A percentile compares a stretch with the other conserved stretches of the same genome.
Evolutionary conservation across 2,113 vertebrate genomes (phyloP).

Genomic region (Sinocyclocheilus maitianheensis): DNA sequence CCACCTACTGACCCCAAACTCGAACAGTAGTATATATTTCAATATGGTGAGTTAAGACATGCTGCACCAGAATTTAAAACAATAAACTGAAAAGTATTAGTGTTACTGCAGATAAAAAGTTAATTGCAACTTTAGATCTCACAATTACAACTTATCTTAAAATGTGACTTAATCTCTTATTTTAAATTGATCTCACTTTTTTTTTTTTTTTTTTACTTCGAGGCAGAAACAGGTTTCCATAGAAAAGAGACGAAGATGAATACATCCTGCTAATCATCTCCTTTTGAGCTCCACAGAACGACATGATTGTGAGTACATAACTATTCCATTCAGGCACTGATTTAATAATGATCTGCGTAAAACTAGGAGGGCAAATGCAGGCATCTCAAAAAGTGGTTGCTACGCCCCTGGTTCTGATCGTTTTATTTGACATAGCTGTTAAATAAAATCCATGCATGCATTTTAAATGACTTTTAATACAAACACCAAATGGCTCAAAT

Average conservation of each 20-base stretch:
- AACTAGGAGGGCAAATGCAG: not conserved
- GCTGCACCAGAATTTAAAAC: too few relatives aligned
- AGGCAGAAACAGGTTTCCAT: not conserved
- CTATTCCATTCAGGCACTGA: not conserved
- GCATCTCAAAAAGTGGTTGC: not conserved
- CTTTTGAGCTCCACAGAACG: not conserved
- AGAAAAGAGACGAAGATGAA: not conserved
- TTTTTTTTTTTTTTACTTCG: too few relatives aligned
- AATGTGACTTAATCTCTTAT: too few relatives aligned
- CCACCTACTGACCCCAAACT: too few relatives aligned
- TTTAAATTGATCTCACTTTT: too few relatives aligned
- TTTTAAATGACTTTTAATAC: conserved; percentile 21
- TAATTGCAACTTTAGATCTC: not conserved
- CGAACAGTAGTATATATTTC: not conserved
- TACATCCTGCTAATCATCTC: not conserved
- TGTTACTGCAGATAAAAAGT: too few relatives aligned
- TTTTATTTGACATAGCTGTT: conserved; percentile 2
- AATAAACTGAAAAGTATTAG: too few relatives aligned
- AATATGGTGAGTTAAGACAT: not conserved
- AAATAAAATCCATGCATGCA: not conserved
- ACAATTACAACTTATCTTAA: not conserved
- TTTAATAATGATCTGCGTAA: not conserved
- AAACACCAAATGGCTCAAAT: not conserved
- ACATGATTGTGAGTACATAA: not conserved
- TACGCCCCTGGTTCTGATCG: not conserved